Evolutionary conservation across 2,797 vertebrate species (phyloP).

Genomic region (Helostoma temminkii): DNA sequence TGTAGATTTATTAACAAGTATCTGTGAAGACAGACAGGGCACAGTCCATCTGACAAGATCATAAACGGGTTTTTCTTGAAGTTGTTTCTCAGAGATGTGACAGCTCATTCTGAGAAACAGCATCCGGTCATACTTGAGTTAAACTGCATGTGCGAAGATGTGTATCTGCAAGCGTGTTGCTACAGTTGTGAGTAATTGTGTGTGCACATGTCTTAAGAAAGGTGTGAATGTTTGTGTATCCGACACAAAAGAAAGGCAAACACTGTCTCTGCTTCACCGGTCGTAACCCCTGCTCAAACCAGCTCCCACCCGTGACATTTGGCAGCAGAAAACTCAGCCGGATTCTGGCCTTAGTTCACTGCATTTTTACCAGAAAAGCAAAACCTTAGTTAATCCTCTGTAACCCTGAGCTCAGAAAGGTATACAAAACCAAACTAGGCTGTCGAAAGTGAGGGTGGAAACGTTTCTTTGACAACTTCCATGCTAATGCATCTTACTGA

Average conservation of each 20-base stretch:
- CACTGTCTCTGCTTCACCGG: conserved; percentile 49
- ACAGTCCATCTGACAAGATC: conserved; percentile 21
- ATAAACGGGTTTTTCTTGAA: neutral
- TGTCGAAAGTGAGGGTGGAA: neutral
- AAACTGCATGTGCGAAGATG: conserved; percentile 6
- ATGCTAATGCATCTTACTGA: neutral
- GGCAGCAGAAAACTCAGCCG: conserved; percentile 16
- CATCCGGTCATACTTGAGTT: conserved; percentile 27
- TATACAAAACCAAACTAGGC: neutral
- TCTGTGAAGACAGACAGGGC: conserved; percentile 13
- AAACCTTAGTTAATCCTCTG: conserved; percentile 4
- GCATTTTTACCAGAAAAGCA: conserved; percentile 10
- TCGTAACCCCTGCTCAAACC: conserved; percentile 32
- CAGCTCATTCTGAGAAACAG: conserved; percentile 25
- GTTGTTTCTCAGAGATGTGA: conserved; percentile 15
- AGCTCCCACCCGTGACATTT: conserved; percentile 46
- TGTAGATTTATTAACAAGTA: conserved; percentile 18
- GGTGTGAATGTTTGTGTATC: conserved; percentile 25
- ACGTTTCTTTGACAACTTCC: neutral
- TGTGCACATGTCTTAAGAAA: conserved; percentile 10
- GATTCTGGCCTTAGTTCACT: neutral
- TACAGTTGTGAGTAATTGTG: neutral
- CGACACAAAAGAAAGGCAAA: conserved; percentile 70
- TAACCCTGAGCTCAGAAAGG: neutral
- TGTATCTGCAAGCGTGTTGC: neutral